phyloP scores from a whole-genome alignment of 2,888 invertebrate species.

The Acanthosepion pharaonis region DNA sequence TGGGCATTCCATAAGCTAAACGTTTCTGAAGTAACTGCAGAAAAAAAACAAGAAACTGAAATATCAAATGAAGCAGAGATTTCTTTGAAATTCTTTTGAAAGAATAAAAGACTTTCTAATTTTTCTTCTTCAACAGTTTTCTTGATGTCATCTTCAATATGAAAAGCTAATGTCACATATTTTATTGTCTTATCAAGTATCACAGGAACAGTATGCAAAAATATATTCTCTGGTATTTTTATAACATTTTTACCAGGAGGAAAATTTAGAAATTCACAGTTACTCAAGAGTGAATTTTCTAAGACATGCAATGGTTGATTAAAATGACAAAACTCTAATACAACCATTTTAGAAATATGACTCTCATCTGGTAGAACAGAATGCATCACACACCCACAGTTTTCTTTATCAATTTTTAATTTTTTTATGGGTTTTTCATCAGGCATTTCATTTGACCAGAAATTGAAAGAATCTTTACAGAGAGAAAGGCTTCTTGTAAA shows the following conservation, averaged over 20 bases:
- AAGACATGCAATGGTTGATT: slow-evolving; percentile 65
- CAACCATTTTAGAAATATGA: slow-evolving; percentile 56
- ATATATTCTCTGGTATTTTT: slow-evolving; percentile 63
- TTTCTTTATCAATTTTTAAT: slow-evolving; percentile 51
- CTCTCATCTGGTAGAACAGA: slow-evolving; percentile 62
- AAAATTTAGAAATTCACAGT: slow-evolving; percentile 64
- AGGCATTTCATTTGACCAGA: slow-evolving; percentile 53
- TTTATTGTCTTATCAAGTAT: slow-evolving; percentile 53
- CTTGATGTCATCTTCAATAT: slow-evolving; percentile 71
- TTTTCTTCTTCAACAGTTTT: slow-evolving; percentile 55
- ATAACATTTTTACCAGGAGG: slow-evolving; percentile 39
- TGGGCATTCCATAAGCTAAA: slow-evolving; percentile 52
- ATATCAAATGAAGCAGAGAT: slow-evolving; percentile 48
- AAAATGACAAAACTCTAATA: slow-evolving; percentile 75
- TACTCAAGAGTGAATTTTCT: slow-evolving; percentile 71
- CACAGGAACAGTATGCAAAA: slow-evolving; percentile 72
- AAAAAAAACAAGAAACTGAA: slow-evolving; percentile 40
- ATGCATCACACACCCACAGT: slow-evolving; percentile 70
- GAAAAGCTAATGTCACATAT: slow-evolving; percentile 70
- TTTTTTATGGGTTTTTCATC: slow-evolving; percentile 50
- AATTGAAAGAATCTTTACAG: slow-evolving; percentile 64
- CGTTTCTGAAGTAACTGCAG: slow-evolving; percentile 33
- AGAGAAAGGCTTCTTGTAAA: slow-evolving; percentile 66
- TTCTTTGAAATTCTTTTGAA: slow-evolving; percentile 57
- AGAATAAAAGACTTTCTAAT: slow-evolving; percentile 57